Base-by-base conservation (phyloP, 2,888 invertebrate genomes). In the Aspidiotus destructor region DNA sequence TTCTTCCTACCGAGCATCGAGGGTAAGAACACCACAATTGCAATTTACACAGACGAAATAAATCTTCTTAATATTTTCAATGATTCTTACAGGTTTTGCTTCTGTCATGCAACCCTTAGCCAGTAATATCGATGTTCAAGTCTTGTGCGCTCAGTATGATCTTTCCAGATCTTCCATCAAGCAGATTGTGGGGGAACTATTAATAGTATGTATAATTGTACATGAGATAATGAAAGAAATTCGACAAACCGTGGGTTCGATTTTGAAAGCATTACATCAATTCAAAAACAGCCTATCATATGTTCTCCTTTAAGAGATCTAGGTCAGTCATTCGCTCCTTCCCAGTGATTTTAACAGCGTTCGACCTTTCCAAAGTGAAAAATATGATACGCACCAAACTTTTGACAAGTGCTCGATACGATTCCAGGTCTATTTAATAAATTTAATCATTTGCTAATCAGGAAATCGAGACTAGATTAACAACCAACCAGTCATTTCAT, bases 1-100 rank as follows among this genome's bases (percentile, higher is more conserved):
- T 81, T 85, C 74, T 77, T 86, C 73, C 76, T 87, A 71, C 86
- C 86, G 0, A 87, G 87, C 1, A 75, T 87, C 52, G 87, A 88
- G 76, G 87, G 73, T 69, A 54, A 44, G 17, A 17, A 65, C 15
- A 28, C 15, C 7, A 17, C 2, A 57, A n/a, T n/a, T 11, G 5
- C 15, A 10, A n/a, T 16, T 7, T 57, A 48, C 48, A 6, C 2
- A 11, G 11, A 6, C 10, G 1, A 6, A 48, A 48, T n/a, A n/a
- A 48, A 48, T 48, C 16, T 63, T 28, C 63, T n/a, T 7, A 15
- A 52, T n/a, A 3, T 52, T 15, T n/a, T 52, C 15, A n/a, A 54
- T 54, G 15, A 54, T 54, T 1, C 40, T 44, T 15, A 42, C n/a
- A 68, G 68, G 68, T 0, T 81, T 82, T 11, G 84, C 83, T 0